Percentiles rank a stretch among this genome's conserved stretches.
Evolutionary conservation across 2,113 vertebrate genomes (phyloP).

Genomic region (Triplophysa siluroides): DNA sequence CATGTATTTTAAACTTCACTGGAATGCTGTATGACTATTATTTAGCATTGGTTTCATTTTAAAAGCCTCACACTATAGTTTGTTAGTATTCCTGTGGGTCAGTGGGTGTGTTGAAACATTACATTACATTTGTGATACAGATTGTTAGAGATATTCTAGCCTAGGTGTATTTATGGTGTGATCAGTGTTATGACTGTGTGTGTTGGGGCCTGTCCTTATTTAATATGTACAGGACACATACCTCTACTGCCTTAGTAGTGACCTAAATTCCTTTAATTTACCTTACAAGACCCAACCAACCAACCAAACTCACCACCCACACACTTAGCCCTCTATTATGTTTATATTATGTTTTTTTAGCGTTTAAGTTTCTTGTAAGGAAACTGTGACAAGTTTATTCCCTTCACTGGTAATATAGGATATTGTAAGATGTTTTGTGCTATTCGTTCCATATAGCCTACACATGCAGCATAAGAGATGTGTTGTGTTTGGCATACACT

Average conservation of each 20-base stretch:
- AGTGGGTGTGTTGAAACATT: neutral
- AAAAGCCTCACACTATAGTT: neutral
- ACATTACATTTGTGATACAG: neutral
- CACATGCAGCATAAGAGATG: slow-evolving; percentile 54
- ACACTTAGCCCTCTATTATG: slow-evolving; percentile 29
- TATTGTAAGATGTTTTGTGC: no score
- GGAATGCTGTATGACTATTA: no score
- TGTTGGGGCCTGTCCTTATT: slow-evolving; percentile 41
- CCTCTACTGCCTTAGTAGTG: slow-evolving; percentile 65
- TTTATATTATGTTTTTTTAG: slow-evolving; percentile 58
- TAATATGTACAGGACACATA: slow-evolving; percentile 63
- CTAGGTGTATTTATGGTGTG: slow-evolving; percentile 42
- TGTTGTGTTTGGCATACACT: slow-evolving; percentile 71
- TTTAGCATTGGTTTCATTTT: neutral
- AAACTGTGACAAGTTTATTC: neutral
- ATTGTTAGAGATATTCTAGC: slow-evolving; percentile 22
- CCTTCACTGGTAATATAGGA: slow-evolving; percentile 53
- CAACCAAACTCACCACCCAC: slow-evolving; percentile 19
- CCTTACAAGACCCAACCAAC: slow-evolving; percentile 75
- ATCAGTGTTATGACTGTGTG: slow-evolving; percentile 16
- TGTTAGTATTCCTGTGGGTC: neutral
- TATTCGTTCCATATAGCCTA: neutral
- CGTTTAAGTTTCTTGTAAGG: slow-evolving; percentile 63
- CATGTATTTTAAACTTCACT: no score
- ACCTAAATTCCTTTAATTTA: slow-evolving; percentile 78